These are phyloP conservation scores for Loriculus beryllinus DNA, from an alignment of 2,797 vertebrate species.

Conservation along the genomic window DNA sequence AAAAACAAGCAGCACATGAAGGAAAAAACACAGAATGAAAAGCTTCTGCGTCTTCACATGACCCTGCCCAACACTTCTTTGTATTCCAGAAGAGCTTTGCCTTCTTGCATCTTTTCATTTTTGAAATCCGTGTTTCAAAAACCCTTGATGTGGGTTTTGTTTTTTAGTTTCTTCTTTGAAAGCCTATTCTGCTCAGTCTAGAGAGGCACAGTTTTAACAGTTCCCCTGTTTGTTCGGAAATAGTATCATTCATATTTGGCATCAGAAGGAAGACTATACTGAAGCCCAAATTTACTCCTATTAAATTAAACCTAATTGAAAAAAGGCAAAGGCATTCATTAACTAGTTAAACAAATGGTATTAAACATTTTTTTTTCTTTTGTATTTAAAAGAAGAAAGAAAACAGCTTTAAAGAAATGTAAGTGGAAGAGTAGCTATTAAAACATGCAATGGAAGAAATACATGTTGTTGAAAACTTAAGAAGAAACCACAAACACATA, in stretches of 20 bases:
- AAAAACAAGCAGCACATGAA: neutral
- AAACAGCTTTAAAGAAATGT: neutral
- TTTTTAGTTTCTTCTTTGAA: constrained; percentile 48
- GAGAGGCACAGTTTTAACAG: constrained; percentile 46
- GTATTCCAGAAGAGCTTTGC: constrained; percentile 30
- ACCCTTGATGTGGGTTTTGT: constrained; percentile 19
- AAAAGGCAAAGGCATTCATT: constrained; percentile 38
- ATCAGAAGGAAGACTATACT: constrained; percentile 41
- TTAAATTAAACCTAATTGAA: constrained; percentile 65
- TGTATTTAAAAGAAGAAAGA: constrained; percentile 51
- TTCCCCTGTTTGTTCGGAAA: constrained; percentile 60
- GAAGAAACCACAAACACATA: constrained; percentile 39
- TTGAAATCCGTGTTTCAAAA: neutral
- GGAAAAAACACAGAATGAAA: neutral
- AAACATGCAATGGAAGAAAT: constrained; percentile 32
- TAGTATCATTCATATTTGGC: constrained; percentile 43
- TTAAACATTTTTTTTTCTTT: constrained; percentile 24
- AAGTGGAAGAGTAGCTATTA: constrained; percentile 26
- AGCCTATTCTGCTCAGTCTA: constrained; percentile 45
- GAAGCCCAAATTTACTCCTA: constrained; percentile 53
- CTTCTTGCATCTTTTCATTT: neutral
- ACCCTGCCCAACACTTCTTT: neutral
- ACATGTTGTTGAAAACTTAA: neutral
- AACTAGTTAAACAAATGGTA: constrained; percentile 33
- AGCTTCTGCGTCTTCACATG: constrained; percentile 16